A percentile compares a stretch with the other conserved stretches of the same genome.
Conservation (phyloP, 2,797 vertebrate species). For the Podarcis lilfordi region DNA sequence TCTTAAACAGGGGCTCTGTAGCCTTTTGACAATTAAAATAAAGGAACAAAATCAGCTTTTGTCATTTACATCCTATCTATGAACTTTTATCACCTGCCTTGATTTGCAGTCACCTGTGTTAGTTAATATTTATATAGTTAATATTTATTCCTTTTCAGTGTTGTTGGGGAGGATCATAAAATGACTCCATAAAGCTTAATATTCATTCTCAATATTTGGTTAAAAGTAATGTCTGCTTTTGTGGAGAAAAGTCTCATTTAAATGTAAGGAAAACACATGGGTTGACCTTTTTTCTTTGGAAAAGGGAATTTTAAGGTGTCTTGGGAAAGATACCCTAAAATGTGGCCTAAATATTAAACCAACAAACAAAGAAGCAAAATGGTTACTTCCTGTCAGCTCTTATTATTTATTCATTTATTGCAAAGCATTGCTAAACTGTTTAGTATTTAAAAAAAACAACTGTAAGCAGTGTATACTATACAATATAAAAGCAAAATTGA, state of each 20-base stretch:
- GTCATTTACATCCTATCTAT: neutral
- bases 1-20: conserved; percentile 17
- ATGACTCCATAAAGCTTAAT: neutral
- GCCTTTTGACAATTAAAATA: conserved; percentile 45
- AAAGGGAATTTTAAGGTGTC: neutral
- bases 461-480: too few species aligned
- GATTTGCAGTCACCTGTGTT: neutral
- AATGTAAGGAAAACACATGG: conserved; percentile 31
- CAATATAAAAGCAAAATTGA: too few species aligned
- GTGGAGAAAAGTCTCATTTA: neutral
- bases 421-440: too few species aligned
- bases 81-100: neutral
- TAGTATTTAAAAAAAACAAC: too few species aligned
- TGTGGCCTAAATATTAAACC: too few species aligned
- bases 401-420: too few species aligned
- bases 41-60: conserved; percentile 6
- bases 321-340: too few species aligned
- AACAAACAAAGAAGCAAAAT: too few species aligned
- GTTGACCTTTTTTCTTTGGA: conserved; percentile 6
- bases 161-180: conserved; percentile 6
- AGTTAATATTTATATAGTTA: too few species aligned
- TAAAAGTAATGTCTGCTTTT: neutral
- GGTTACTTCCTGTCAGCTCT: conserved; percentile 3
- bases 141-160: neutral
- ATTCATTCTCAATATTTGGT: neutral